phyloP scores from a whole-genome alignment of 2,888 invertebrate genomes.

The Mongoloraphidia duomilia region DNA sequence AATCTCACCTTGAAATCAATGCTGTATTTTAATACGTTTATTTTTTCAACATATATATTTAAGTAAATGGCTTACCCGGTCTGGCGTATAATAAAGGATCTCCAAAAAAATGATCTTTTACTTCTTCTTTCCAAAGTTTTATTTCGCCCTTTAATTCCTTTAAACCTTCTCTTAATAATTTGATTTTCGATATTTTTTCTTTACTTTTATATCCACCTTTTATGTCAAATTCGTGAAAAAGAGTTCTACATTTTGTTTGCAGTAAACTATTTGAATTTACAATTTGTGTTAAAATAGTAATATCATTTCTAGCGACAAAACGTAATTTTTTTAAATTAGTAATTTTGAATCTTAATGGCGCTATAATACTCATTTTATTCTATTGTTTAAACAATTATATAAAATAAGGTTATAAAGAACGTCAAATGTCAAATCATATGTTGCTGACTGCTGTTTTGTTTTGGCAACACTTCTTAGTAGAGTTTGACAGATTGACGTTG shows the following conservation, averaged over 20 bases:
- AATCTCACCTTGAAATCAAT: conserved; percentile 42
- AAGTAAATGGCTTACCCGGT: conserved; percentile 29
- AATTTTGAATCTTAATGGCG: no score
- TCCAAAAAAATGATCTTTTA: conserved; percentile 43
- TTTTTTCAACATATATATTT: neutral
- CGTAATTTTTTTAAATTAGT: no score
- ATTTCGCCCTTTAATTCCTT: conserved; percentile 52
- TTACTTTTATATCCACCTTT: conserved; percentile 43
- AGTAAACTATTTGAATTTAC: no score
- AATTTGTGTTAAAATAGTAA: no score
- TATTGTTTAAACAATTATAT: no score
- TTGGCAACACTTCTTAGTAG: no score
- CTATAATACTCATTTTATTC: no score
- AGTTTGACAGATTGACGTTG: no score
- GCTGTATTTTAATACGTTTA: neutral
- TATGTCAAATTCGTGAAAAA: conserved; percentile 42
- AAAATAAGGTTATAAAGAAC: no score
- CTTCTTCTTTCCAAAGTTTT: conserved; percentile 48
- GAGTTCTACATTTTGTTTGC: conserved; percentile 4
- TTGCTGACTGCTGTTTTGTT: no score
- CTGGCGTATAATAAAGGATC: conserved; percentile 42
- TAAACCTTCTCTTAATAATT: conserved; percentile 47
- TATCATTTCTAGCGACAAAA: no score
- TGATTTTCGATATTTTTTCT: conserved; percentile 29
- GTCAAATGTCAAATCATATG: no score